Evolutionary conservation across 2,113 vertebrate species (phyloP).

Genomic region (Erythrocercus mccallii): DNA sequence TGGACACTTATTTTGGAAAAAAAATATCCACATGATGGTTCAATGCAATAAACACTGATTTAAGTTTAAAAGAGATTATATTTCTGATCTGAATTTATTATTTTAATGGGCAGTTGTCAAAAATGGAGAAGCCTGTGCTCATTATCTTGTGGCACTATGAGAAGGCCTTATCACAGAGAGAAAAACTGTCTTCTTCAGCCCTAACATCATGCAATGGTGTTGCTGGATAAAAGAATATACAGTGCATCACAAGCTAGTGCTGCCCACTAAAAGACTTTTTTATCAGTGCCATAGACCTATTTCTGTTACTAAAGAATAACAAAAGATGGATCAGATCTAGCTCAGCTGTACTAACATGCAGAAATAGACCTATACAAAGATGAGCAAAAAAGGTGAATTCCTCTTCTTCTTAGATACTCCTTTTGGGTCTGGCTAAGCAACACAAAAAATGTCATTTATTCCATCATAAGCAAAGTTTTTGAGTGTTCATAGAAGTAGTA

Average conservation of each 20-base stretch:
- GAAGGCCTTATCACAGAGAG: background rate
- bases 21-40: background rate
- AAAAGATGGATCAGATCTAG: background rate
- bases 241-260: background rate
- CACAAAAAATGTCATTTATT: background rate
- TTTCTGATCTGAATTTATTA: background rate
- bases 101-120: background rate
- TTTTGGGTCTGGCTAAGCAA: background rate
- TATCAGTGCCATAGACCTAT: background rate
- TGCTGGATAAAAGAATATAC: background rate
- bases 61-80: background rate
- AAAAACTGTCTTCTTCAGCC: background rate
- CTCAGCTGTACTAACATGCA: background rate
- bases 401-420: background rate
- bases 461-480: background rate
- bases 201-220: background rate
- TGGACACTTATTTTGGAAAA: background rate
- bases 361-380: background rate
- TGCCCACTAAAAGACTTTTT: background rate
- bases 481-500: background rate
- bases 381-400: background rate
- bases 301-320: background rate
- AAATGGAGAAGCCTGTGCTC: background rate
- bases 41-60: background rate
- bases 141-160: background rate